Conservation (phyloP, 2,113 vertebrate species). For the Plestiodon gilberti region DNA sequence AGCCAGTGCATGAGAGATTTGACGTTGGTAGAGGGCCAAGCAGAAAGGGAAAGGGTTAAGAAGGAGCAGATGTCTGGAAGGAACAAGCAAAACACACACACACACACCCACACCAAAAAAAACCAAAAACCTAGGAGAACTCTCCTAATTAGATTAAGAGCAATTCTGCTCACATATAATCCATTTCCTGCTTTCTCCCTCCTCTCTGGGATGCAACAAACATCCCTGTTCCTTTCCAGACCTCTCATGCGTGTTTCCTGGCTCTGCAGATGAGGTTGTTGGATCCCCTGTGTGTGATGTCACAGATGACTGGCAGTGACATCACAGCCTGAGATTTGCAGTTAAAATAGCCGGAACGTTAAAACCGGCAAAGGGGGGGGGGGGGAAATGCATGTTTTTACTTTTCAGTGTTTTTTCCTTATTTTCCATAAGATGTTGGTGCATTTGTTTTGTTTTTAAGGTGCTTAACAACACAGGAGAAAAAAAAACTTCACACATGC, state of each 20-base stretch:
- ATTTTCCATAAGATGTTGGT: too few species aligned
- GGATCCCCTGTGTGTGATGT: neutral
- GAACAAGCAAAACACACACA: too few species aligned
- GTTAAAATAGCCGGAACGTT: too few species aligned
- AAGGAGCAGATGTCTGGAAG: constrained; percentile 45
- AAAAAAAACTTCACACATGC: too few species aligned
- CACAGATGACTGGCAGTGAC: neutral
- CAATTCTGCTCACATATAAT: constrained; percentile 68
- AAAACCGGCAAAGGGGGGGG: too few species aligned
- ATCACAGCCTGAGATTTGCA: neutral
- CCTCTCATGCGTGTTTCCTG: neutral
- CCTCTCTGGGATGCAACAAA: neutral
- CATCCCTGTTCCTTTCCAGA: constrained; percentile 5
- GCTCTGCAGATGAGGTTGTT: constrained; percentile 47
- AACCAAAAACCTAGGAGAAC: constrained; percentile 21
- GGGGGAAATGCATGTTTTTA: too few species aligned
- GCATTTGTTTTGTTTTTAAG: too few species aligned
- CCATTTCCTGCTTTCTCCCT: constrained; percentile 69
- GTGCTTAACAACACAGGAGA: too few species aligned
- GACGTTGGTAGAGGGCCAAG: constrained; percentile 18
- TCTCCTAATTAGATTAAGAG: constrained; percentile 73
- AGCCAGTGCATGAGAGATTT: neutral
- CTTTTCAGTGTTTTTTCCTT: too few species aligned
- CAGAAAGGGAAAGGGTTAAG: constrained; percentile 64
- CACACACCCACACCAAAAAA: too few species aligned